Base-by-base conservation (phyloP, 2,113 vertebrate species). In the Orthonyx spaldingii region DNA sequence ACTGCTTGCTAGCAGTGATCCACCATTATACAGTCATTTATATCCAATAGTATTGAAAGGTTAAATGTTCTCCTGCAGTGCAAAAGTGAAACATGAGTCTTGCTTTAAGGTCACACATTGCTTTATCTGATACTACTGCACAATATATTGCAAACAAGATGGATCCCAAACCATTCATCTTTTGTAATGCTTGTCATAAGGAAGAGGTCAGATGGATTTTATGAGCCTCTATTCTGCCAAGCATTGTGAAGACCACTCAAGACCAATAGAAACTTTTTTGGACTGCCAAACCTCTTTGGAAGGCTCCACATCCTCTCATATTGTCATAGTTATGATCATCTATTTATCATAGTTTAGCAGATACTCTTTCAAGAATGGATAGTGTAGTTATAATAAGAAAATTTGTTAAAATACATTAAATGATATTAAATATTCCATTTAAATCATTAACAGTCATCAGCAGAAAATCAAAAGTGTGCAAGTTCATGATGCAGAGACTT, bases 131-230 rank as follows among this genome's bases (percentile, higher is more conserved):
- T 86, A 42, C 23, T 85, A 8, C 47, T 64, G 70, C 57, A 64
- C 49, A 92, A 88, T 72, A 28, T 68, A 42, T 52, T 88, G 66
- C 32, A 44, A 87, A 72, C 24, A 44, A 32, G 61, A 83, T 79
- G 4, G 15, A 42, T 88, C 65, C 49, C 76, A 79, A 79, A 55
- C 12, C 35, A 80, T 65, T 71, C 2, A 27, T 92, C 70, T 90
- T 93, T 82, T 1, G 2, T 57, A 72, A 61, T 37, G 33, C 53
- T 72, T 90, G 71, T 83, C 89, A 52, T 49, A 72, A 66, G 44
- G 70, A 85, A 85, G 91, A 94, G 68, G 53, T 83, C 75, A 77
- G 69, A 83, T 61, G 44, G 66, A 72, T 96, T 94, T 96, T 96
- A 80, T 0, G 1, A 92, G 79, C 24, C 46, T 33, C 16, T 84